Evolutionary conservation across 2,888 invertebrate genomes (phyloP).

Genomic region (Artemia sinica): DNA sequence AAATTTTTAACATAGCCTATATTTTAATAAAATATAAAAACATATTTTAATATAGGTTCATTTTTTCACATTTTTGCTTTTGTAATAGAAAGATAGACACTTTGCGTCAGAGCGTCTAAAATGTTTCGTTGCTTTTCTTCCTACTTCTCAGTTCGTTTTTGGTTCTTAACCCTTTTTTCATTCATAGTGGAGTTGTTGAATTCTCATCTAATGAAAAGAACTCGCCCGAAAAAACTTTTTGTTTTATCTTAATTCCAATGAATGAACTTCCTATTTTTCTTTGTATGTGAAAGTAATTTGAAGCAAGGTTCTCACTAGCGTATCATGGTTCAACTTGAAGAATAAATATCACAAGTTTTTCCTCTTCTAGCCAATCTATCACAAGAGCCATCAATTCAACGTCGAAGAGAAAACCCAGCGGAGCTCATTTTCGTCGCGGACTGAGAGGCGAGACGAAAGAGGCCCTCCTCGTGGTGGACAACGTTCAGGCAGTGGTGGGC

Average conservation of each 20-base stretch:
- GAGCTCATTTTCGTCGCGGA: background rate
- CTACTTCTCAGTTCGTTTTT: no score
- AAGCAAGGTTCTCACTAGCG: no score
- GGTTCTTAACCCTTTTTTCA: no score
- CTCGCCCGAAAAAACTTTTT: background rate
- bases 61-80: no score
- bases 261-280: background rate
- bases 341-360: background rate
- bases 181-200: background rate
- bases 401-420: background rate
- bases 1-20: no score
- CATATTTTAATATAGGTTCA: no score
- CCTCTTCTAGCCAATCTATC: background rate
- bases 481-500: slow-evolving; percentile 8
- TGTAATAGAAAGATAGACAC: no score
- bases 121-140: no score
- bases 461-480: slow-evolving; percentile 6
- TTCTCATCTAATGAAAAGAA: background rate
- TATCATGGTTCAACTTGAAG: no score
- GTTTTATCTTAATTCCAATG: background rate
- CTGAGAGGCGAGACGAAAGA: background rate
- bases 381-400: background rate
- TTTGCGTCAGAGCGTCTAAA: no score
- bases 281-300: background rate
- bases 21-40: no score